Conservation (phyloP, 2,113 vertebrate species). For the Nansenia antarctica region DNA sequence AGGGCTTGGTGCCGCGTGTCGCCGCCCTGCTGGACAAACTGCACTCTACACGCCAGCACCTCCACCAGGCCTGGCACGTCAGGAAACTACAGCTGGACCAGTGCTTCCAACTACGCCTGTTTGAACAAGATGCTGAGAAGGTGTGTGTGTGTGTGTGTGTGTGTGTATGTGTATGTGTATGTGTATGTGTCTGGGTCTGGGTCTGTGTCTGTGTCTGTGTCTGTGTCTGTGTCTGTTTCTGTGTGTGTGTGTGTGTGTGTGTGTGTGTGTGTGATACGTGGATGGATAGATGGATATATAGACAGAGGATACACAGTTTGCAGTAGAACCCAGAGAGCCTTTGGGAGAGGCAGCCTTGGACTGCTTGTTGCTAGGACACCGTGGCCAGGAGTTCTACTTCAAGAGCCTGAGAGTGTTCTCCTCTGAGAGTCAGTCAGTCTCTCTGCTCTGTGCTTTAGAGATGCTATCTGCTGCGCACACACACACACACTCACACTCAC, state of each 20-base stretch:
- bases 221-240: too few species aligned
- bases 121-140: conserved; percentile 99
- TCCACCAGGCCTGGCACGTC: conserved; percentile 98
- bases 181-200: neutral
- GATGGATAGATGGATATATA: too few species aligned
- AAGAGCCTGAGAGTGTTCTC: neutral
- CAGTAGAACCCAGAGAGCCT: neutral
- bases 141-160: conserved; percentile 62
- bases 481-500: conserved; percentile 2
- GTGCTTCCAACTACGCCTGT: conserved; percentile 97
- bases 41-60: conserved; percentile 94
- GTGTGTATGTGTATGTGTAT: neutral
- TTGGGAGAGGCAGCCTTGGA: too few species aligned
- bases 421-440: neutral
- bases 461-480: neutral
- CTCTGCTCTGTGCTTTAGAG: neutral
- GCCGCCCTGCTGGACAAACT: conserved; percentile 93
- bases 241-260: too few species aligned
- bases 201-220: conserved; percentile 10
- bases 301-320: neutral
- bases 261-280: too few species aligned
- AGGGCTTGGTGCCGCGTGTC: conserved; percentile 92
- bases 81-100: conserved; percentile 97
- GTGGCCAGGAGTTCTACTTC: neutral
- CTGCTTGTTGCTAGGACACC: conserved; percentile 54